Base-by-base conservation (phyloP, 2,113 vertebrate genomes). In the Scytalopus superciliaris region DNA sequence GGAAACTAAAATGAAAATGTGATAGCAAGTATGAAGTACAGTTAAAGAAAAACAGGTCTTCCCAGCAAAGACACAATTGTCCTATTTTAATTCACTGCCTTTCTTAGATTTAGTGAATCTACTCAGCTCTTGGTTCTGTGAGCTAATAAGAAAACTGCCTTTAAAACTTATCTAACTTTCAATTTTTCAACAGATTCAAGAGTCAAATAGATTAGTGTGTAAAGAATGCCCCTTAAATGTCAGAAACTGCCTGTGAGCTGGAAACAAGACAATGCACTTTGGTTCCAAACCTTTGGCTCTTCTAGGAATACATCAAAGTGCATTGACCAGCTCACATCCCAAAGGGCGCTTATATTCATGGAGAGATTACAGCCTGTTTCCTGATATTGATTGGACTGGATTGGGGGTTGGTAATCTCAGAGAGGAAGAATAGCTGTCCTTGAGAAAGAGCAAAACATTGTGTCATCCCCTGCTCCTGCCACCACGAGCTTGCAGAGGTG, bases 261-360 rank as follows among this genome's bases (percentile, higher is more conserved):
- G 37, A n/a, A 91, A 74, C 37, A n/a, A 91, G 84, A 68, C 62
- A 94, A 85, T 68, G 47, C 2, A 3, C 30, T 73, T 60, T 56
- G 21, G 81, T 91, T 82, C 75, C 75, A 77, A 95, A 85, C 45
- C 70, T 70, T 79, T 91, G 4, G 14, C 77, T 96, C 78, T 91
- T 89, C 62, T 82, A 94, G 80, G 72, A 68, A 66, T 78, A 60
- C 88, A 91, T 95, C 90, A 93, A 78, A 91, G 92, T 28, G 76
- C 94, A 96, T 96, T 95, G 96, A 96, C 88, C 79, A 87, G 57
- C 79, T 80, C 89, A 45, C 15, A 67, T 96, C 95, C 95, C 97
- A 93, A 24, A 92, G 95, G 96, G 42, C 6, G 7, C 40, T 90
- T 84, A 44, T 72, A 84, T 70, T 87, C 85, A 77, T 40, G 78